Percentiles rank a stretch among this genome's conserved stretches.
Conservation (phyloP, 1,140 invertebrate species). For the Penaeus japonicus region DNA sequence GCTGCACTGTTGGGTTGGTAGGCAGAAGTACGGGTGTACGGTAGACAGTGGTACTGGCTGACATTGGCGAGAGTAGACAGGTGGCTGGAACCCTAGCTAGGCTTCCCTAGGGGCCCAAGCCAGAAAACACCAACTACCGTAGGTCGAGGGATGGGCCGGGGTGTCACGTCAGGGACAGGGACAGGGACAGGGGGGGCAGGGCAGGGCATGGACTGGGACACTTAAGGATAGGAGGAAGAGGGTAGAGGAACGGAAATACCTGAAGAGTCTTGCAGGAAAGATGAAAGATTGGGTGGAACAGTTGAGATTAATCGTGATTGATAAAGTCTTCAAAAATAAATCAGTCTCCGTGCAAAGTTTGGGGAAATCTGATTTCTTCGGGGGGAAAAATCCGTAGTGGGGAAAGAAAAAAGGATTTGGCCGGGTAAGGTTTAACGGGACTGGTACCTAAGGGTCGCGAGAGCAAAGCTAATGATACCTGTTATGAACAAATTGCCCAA, state of each 20-base stretch:
- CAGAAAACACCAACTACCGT: neutral
- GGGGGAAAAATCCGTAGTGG: too few species aligned
- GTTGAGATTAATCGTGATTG: too few species aligned
- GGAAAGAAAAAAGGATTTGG: too few species aligned
- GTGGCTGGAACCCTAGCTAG: neutral
- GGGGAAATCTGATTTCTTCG: too few species aligned
- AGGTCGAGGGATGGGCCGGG: neutral
- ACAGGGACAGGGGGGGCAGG: neutral
- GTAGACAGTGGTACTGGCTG: conserved; percentile 12
- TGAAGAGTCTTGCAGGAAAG: too few species aligned
- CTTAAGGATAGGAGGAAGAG: neutral
- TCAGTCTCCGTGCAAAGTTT: too few species aligned
- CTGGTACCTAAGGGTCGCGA: too few species aligned
- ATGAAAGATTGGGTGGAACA: too few species aligned
- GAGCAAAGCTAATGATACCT: too few species aligned
- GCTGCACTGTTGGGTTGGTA: neutral
- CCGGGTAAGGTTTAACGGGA: too few species aligned
- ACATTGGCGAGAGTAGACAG: neutral
- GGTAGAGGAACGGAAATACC: neutral
- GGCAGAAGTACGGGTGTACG: neutral
- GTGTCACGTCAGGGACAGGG: neutral
- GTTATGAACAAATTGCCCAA: too few species aligned
- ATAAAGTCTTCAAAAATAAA: too few species aligned
- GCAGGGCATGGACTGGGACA: neutral
- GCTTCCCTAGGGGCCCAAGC: neutral